Evolutionary conservation across 2,113 vertebrate genomes (phyloP).

Genomic region (Manacus vitellinus): DNA sequence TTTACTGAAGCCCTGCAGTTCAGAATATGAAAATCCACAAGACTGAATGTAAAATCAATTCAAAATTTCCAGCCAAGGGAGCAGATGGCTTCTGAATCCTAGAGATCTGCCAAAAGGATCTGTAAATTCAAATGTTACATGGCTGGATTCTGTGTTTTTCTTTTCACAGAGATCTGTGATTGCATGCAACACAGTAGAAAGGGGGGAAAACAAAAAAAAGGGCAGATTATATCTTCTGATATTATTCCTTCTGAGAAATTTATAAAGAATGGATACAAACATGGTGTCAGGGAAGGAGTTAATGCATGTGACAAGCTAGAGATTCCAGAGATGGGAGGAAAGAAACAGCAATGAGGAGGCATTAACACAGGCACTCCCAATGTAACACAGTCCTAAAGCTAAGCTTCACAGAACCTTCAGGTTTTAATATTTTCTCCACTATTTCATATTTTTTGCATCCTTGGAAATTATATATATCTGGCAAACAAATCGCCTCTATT

Average conservation of each 20-base stretch:
- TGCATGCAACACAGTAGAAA: not conserved
- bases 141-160: not conserved
- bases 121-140: not conserved
- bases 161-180: not conserved
- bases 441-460: not conserved
- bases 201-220: not conserved
- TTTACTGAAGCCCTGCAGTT: not conserved
- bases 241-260: not conserved
- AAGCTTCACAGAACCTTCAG: not conserved
- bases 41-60: not conserved
- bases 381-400: not conserved
- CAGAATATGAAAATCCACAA: not conserved
- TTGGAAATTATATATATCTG: not conserved
- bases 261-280: not conserved
- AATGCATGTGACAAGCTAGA: not conserved
- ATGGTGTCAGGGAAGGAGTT: not conserved
- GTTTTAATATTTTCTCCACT: not conserved
- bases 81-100: constrained; percentile 19
- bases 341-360: not conserved
- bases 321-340: not conserved
- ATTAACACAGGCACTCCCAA: not conserved
- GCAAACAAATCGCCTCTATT: not conserved
- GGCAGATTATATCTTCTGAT: not conserved
- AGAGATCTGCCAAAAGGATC: not conserved
- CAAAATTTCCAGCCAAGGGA: not conserved